phyloP scores from a whole-genome alignment of 2,888 invertebrate genomes.

The Cephus pulcher region DNA sequence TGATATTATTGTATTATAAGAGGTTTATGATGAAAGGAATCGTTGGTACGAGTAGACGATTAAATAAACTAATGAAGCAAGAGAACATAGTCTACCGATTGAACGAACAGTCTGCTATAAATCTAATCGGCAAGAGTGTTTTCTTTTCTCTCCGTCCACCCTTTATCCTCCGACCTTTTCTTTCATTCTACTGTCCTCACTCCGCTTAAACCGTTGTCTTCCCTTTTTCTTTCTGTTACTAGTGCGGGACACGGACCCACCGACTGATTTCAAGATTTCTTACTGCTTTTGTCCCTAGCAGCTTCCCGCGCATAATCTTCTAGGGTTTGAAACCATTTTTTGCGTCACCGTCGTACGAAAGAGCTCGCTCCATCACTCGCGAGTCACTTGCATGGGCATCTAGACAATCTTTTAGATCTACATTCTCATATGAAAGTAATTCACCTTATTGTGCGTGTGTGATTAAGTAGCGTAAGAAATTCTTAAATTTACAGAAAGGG shows the following conservation, averaged over 20 bases:
- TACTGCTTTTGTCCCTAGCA: not conserved
- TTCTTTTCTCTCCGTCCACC: not conserved
- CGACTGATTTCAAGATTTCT: not conserved
- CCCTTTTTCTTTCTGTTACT: not conserved
- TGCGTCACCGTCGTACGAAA: not conserved
- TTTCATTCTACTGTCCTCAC: not conserved
- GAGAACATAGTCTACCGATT: not conserved
- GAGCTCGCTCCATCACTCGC: not conserved
- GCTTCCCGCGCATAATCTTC: slow-evolving; percentile 3
- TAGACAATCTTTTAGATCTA: too few species aligned
- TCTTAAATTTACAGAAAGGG: too few species aligned
- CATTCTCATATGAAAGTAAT: too few species aligned
- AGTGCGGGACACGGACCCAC: not conserved
- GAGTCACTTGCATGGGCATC: not conserved
- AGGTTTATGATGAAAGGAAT: slow-evolving; percentile 54
- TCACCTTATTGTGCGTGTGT: too few species aligned
- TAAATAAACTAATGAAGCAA: not conserved
- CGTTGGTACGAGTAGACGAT: slow-evolving; percentile 35
- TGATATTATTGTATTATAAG: slow-evolving; percentile 65
- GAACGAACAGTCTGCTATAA: not conserved
- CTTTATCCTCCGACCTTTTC: not conserved
- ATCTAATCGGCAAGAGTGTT: not conserved
- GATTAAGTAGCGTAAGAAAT: too few species aligned
- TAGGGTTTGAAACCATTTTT: slow-evolving; percentile 12
- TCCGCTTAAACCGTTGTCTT: not conserved